Conservation (phyloP, 1,140 invertebrate species). For the Lepidostoma basale region DNA sequence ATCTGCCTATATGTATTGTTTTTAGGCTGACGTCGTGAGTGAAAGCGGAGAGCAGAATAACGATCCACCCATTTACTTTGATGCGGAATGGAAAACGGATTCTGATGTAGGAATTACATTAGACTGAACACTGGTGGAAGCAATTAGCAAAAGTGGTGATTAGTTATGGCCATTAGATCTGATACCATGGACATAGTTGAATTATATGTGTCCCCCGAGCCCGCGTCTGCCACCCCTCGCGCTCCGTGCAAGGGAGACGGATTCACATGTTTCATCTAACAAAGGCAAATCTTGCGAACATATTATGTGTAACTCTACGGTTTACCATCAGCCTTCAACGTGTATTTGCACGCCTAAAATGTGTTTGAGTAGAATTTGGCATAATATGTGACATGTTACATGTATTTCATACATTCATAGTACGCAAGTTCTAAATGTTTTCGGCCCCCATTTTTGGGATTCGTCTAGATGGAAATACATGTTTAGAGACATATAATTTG, state of each 20-base stretch:
- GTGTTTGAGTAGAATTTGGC: no score
- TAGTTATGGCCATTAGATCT: conserved; percentile 42
- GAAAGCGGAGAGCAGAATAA: conserved; percentile 23
- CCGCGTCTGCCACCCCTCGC: background rate
- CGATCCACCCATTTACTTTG: conserved; percentile 30
- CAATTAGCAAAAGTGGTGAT: conserved; percentile 43
- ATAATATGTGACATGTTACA: no score
- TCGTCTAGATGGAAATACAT: no score
- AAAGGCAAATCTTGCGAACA: no score
- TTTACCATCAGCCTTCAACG: no score
- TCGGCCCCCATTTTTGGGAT: no score
- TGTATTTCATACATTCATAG: no score
- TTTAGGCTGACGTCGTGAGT: background rate
- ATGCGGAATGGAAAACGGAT: conserved; percentile 19
- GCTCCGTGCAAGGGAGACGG: background rate
- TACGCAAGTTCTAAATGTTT: no score
- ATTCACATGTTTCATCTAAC: background rate
- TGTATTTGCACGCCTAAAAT: no score
- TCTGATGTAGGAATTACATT: conserved; percentile 36
- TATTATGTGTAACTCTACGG: no score
- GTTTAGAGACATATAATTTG: no score
- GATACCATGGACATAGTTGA: conserved; percentile 31
- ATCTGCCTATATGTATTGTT: no score
- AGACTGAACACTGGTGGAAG: conserved; percentile 37
- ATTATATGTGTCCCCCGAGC: conserved; percentile 1